These are phyloP conservation scores for Catharus bicknelli DNA, from an alignment of 2,113 vertebrate genomes.

Conservation along the genomic window DNA sequence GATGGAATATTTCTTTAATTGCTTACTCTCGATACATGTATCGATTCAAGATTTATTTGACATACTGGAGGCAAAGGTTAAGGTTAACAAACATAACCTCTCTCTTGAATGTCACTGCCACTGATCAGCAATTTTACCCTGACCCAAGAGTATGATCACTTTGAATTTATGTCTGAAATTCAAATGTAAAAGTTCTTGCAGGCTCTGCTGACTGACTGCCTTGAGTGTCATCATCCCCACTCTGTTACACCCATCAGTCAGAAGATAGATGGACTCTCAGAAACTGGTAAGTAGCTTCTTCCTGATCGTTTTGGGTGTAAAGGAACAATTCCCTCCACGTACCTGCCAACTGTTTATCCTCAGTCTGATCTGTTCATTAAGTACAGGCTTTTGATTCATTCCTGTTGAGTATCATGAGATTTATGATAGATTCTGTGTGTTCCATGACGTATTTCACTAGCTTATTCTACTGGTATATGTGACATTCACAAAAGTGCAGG, in stretches of 20 bases:
- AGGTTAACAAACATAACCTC: constrained; percentile 25
- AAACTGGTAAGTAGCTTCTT: not conserved
- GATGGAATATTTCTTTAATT: constrained; percentile 25
- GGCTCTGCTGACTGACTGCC: not conserved
- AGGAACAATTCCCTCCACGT: not conserved
- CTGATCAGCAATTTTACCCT: not conserved
- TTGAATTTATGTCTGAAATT: not conserved
- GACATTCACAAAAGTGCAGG: not conserved
- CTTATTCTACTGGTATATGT: not conserved
- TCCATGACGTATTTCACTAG: not conserved
- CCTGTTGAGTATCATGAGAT: not conserved
- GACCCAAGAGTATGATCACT: not conserved
- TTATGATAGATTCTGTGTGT: not conserved
- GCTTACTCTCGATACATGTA: not conserved
- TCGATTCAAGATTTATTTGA: constrained; percentile 29
- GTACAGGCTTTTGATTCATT: not conserved
- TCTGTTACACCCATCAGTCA: not conserved
- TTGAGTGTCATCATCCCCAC: not conserved
- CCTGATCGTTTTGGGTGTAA: not conserved
- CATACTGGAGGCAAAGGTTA: constrained; percentile 32
- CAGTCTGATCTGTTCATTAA: not conserved
- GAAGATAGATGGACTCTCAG: not conserved
- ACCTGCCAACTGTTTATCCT: not conserved
- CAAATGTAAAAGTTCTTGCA: not conserved
- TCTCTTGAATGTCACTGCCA: constrained; percentile 33